phyloP scores from a whole-genome alignment of 1,140 invertebrate genomes.

The Drosophila lini region DNA sequence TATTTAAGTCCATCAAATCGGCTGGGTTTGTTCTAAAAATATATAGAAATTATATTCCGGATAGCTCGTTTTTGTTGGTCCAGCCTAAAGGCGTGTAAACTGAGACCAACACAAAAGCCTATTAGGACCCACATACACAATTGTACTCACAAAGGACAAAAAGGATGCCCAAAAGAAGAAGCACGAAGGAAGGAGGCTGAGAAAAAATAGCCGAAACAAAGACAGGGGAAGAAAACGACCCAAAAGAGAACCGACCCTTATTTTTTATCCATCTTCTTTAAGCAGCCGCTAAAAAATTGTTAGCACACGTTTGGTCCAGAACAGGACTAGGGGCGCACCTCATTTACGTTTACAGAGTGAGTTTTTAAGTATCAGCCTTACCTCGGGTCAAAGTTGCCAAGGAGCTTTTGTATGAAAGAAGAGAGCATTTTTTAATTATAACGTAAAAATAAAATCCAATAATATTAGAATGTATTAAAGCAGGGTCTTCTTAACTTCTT shows the following conservation, averaged over 20 bases:
- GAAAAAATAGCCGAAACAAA: constrained; percentile 35
- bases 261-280: constrained; percentile 38
- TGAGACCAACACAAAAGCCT: constrained; percentile 63
- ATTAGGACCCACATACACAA: constrained; percentile 52
- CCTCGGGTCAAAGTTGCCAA: constrained; percentile 11
- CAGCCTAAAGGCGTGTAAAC: constrained; percentile 44
- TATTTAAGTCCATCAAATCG: constrained; percentile 33
- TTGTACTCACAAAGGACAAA: constrained; percentile 7
- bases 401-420: not conserved
- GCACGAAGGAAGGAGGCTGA: constrained; percentile 15
- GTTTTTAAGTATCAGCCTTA: constrained; percentile 37
- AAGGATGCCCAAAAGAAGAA: constrained; percentile 25
- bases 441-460: constrained; percentile 41
- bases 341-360: constrained; percentile 34
- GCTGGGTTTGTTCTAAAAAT: constrained; percentile 56
- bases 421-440: constrained; percentile 41
- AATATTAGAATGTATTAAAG: constrained; percentile 4
- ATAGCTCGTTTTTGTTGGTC: constrained; percentile 7
- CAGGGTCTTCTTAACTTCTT: not conserved
- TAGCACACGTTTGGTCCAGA: constrained; percentile 48
- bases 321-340: constrained; percentile 30
- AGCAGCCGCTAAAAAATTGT: constrained; percentile 57
- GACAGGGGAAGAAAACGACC: constrained; percentile 7
- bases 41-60: constrained; percentile 15
- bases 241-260: constrained; percentile 27